phyloP scores from a whole-genome alignment of 1,140 invertebrate species.

The Stegodyphus dumicola region DNA sequence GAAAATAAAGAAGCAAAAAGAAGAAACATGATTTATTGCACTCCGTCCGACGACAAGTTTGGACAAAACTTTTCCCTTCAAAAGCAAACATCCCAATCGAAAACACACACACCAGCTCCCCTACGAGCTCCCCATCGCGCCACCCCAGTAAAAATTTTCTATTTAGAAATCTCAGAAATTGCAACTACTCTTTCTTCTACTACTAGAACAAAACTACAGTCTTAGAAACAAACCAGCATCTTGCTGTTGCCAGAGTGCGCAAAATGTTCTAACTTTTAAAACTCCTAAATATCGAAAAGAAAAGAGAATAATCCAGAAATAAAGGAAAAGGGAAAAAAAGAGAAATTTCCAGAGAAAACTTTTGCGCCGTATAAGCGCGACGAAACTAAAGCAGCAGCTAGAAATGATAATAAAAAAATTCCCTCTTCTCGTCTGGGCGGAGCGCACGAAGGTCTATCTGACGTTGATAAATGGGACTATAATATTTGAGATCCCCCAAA shows the following conservation, averaged over 20 bases:
- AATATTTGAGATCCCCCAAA: slow-evolving; percentile 28
- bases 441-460: slow-evolving; percentile 39
- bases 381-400: slow-evolving; percentile 4
- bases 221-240: not conserved
- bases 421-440: slow-evolving; percentile 2
- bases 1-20: slow-evolving; percentile 14
- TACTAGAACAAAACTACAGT: slow-evolving; percentile 19
- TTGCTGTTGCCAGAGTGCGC: slow-evolving; percentile 1
- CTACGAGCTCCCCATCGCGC: not conserved
- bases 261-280: slow-evolving; percentile 37
- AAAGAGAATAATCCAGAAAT: slow-evolving; percentile 23
- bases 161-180: slow-evolving; percentile 16
- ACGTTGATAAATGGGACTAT: slow-evolving; percentile 54
- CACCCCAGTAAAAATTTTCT: not conserved
- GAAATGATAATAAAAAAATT: slow-evolving; percentile 28
- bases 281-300: slow-evolving; percentile 15
- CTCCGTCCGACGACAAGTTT: slow-evolving; percentile 5
- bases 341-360: slow-evolving; percentile 10
- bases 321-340: not conserved
- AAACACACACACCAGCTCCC: slow-evolving; percentile 11
- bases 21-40: slow-evolving; percentile 47
- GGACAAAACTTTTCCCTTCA: slow-evolving; percentile 8
- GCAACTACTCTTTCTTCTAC: not conserved
- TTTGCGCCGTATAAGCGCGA: slow-evolving; percentile 12
- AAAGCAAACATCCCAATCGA: slow-evolving; percentile 44